These are phyloP conservation scores for Smittia sp. DNA, from an alignment of 2,888 invertebrate genomes.

Conservation along the genomic window DNA sequence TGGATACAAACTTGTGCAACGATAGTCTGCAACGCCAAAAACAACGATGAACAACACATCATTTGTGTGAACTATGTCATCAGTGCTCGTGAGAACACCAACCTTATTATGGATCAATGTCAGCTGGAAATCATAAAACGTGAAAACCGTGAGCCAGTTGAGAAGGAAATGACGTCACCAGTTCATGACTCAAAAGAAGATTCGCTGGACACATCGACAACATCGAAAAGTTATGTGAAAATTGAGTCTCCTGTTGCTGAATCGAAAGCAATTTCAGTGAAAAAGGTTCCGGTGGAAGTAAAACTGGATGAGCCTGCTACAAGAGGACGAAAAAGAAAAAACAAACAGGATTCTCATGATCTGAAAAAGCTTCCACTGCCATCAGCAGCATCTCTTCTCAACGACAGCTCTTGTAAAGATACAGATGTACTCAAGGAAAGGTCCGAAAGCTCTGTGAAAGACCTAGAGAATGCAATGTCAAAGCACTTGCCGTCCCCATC, in stretches of 20 bases:
- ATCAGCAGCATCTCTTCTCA: conserved; percentile 17
- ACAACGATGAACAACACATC: conserved; percentile 94
- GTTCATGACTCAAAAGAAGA: conserved; percentile 17
- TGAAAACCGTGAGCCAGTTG: conserved; percentile 45
- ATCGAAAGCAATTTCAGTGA: background rate
- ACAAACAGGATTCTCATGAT: conserved; percentile 52
- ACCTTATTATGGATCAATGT: conserved; percentile 90
- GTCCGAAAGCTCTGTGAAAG: conserved; percentile 67
- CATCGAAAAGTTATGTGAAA: background rate
- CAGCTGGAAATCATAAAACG: conserved; percentile 76
- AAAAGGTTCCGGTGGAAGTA: background rate
- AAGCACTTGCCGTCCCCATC: conserved; percentile 75
- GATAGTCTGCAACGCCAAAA: conserved; percentile 92
- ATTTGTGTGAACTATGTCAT: conserved; percentile 97
- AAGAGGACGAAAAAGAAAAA: conserved; percentile 58
- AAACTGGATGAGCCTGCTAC: conserved; percentile 42
- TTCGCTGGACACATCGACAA: background rate
- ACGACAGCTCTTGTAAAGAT: conserved; percentile 32
- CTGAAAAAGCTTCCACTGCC: conserved; percentile 55
- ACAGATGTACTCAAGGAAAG: conserved; percentile 41
- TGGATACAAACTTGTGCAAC: conserved; percentile 98
- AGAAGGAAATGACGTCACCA: conserved; percentile 24
- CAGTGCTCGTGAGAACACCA: conserved; percentile 79
- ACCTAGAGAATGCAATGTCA: conserved; percentile 94
- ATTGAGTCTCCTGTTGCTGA: background rate